A percentile compares a stretch with the other conserved stretches of the same genome.
Evolutionary conservation across 2,113 vertebrate species (phyloP).

Genomic region (Kryptolebias marmoratus): DNA sequence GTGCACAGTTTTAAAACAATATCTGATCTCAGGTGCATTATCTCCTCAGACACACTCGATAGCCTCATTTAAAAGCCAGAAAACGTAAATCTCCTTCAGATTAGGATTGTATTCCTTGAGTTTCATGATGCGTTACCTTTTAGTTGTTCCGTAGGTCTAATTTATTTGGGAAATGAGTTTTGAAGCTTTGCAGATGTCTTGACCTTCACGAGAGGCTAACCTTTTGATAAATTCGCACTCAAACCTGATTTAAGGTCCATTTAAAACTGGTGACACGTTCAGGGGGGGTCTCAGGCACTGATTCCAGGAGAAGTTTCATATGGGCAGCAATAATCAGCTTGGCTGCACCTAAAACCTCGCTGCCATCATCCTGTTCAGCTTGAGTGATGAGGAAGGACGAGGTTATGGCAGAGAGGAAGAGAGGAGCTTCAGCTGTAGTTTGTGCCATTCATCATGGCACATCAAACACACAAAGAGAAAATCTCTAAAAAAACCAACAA

Average conservation of each 20-base stretch:
- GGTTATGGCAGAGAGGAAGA: conserved; percentile 66
- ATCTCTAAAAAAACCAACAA: conserved; percentile 21
- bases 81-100: too few species aligned
- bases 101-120: too few species aligned
- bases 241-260: not conserved
- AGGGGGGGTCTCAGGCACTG: conserved; percentile 6
- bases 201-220: too few species aligned
- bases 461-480: conserved; percentile 3
- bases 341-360: conserved; percentile 22
- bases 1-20: not conserved
- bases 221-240: not conserved
- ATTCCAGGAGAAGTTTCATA: not conserved
- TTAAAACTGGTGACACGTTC: not conserved
- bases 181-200: too few species aligned
- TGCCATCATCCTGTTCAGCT: conserved; percentile 43
- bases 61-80: not conserved
- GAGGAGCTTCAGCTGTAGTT: conserved; percentile 55
- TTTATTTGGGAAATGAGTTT: too few species aligned
- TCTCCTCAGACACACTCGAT: not conserved
- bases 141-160: too few species aligned
- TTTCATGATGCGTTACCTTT: too few species aligned
- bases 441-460: conserved; percentile 59
- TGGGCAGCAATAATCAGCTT: conserved; percentile 6
- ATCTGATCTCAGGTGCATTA: not conserved
- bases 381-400: conserved; percentile 78